Conservation (phyloP, 2,888 invertebrate genomes). For the Phaonia tiefii region DNA sequence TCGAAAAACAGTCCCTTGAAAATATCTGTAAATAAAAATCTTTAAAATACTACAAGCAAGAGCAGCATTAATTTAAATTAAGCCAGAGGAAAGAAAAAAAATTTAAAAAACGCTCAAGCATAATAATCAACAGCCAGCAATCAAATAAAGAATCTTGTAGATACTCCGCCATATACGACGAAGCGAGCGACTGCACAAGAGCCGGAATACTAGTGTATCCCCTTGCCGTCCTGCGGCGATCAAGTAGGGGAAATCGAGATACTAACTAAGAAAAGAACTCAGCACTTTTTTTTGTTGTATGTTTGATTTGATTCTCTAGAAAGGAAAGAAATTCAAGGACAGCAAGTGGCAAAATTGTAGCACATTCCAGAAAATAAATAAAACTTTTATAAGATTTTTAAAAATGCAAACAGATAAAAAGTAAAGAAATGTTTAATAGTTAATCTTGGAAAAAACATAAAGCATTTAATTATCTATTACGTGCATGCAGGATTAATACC, state of each 20-base stretch:
- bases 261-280: constrained; percentile 15
- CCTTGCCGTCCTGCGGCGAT: too few relatives aligned
- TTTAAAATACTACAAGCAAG: constrained; percentile 43
- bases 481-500: too few relatives aligned
- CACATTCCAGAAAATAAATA: too few relatives aligned
- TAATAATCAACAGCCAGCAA: constrained; percentile 15
- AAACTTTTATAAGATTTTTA: too few relatives aligned
- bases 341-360: background rate
- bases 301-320: too few relatives aligned
- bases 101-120: too few relatives aligned
- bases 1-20: constrained; percentile 36
- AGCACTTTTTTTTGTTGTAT: constrained; percentile 9
- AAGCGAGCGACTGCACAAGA: too few relatives aligned
- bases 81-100: constrained; percentile 31
- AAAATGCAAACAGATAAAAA: too few relatives aligned
- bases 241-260: constrained; percentile 3
- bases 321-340: background rate
- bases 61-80: constrained; percentile 64
- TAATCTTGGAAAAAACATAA: too few relatives aligned
- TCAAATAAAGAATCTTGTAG: constrained; percentile 37
- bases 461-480: too few relatives aligned
- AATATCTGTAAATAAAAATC: constrained; percentile 61
- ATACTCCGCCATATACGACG: background rate
- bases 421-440: too few relatives aligned
- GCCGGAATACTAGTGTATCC: too few relatives aligned